Percentiles rank a stretch among this genome's conserved stretches.
Conservation (phyloP, 2,113 vertebrate genomes). For the Meles meles region DNA sequence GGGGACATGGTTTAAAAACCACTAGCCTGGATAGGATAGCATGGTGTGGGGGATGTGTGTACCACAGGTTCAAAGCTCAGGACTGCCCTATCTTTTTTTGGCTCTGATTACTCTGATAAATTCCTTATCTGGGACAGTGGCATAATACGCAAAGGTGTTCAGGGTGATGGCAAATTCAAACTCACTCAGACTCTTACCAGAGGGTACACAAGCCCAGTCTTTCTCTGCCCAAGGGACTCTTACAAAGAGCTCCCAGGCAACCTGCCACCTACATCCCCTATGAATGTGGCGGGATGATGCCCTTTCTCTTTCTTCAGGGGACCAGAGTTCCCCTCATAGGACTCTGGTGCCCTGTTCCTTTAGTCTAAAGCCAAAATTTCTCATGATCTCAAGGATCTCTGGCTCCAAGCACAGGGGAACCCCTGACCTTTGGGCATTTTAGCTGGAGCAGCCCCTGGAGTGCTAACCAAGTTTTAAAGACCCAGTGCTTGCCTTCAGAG, state of each 20-base stretch:
- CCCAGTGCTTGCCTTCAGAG: neutral
- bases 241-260: neutral
- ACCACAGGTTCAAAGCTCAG: neutral
- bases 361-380: neutral
- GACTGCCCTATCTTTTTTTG: neutral
- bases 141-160: conserved; percentile 37
- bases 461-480: neutral
- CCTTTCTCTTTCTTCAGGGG: neutral
- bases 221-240: conserved; percentile 2
- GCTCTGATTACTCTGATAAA: conserved; percentile 66
- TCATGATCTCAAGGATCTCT: neutral
- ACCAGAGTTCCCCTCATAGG: neutral
- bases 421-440: neutral
- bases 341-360: neutral
- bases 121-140: conserved; percentile 54
- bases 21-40: neutral
- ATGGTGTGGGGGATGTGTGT: too few species aligned
- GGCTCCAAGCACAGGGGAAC: neutral
- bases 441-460: neutral
- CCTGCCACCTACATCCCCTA: neutral
- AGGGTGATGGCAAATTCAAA: conserved; percentile 35
- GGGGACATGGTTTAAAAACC: neutral
- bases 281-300: neutral
- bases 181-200: conserved; percentile 1
- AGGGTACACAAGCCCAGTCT: neutral